Evolutionary conservation across 2,888 invertebrate genomes (phyloP).

Genomic region (Eledona agricola): DNA sequence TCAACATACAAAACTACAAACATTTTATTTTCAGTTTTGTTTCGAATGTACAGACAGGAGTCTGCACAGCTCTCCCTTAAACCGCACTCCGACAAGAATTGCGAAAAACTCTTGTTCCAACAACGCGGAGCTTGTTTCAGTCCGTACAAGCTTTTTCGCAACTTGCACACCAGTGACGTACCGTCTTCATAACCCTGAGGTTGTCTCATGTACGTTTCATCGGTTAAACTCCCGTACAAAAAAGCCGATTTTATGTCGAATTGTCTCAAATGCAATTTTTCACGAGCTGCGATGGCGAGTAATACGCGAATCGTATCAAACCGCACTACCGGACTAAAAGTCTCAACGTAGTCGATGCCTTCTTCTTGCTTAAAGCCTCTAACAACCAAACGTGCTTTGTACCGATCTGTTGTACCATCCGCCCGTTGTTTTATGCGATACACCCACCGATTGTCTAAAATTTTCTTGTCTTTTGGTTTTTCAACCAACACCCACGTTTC

Average conservation of each 20-base stretch:
- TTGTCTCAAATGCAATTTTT: slow-evolving; percentile 5
- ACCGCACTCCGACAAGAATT: slow-evolving; percentile 44
- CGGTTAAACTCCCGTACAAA: slow-evolving; percentile 4
- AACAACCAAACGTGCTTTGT: slow-evolving; percentile 15
- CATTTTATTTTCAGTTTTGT: too few relatives aligned
- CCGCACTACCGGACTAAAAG: slow-evolving; percentile 15
- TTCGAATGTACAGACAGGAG: slow-evolving; percentile 53
- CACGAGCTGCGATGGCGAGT: background rate
- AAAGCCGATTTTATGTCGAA: slow-evolving; percentile 21
- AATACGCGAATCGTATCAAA: slow-evolving; percentile 8
- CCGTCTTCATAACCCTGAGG: slow-evolving; percentile 52
- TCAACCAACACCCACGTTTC: background rate
- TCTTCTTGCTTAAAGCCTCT: slow-evolving; percentile 4
- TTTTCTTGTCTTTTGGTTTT: background rate
- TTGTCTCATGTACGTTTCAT: slow-evolving; percentile 37
- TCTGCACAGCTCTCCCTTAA: slow-evolving; percentile 48
- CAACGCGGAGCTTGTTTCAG: slow-evolving; percentile 55
- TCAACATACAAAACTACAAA: too few relatives aligned
- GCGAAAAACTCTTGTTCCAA: slow-evolving; percentile 52
- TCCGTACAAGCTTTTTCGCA: slow-evolving; percentile 54
- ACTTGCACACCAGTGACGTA: slow-evolving; percentile 47
- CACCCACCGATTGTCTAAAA: slow-evolving; percentile 1
- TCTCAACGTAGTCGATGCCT: slow-evolving; percentile 14
- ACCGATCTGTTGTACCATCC: slow-evolving; percentile 1
- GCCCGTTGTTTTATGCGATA: too few relatives aligned